Evolutionary conservation across 2,113 vertebrate species (phyloP).

Genomic region (Hymenochirus boettgeri): DNA sequence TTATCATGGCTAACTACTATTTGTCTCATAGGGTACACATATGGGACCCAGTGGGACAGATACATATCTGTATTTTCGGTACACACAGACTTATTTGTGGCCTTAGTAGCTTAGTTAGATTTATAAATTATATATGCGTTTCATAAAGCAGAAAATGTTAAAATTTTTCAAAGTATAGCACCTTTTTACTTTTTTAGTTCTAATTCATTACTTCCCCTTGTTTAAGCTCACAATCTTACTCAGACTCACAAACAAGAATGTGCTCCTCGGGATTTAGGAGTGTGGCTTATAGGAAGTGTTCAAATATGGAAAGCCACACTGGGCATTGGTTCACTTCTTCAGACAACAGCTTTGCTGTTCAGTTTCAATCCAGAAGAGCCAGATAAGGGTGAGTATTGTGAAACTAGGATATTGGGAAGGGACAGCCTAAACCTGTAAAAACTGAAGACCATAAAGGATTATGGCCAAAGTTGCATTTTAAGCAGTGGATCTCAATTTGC

Average conservation of each 20-base stretch:
- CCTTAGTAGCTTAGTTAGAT: too few species aligned
- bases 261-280: not conserved
- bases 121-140: too few species aligned
- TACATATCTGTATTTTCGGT: too few species aligned
- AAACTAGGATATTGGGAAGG: not conserved
- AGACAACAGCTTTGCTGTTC: slow-evolving; percentile 60
- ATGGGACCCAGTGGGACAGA: too few species aligned
- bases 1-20: too few species aligned
- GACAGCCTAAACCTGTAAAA: slow-evolving; percentile 17
- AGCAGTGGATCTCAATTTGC: slow-evolving; percentile 51
- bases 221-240: slow-evolving; percentile 12
- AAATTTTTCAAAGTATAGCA: too few species aligned
- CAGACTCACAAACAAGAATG: slow-evolving; percentile 25
- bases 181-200: too few species aligned
- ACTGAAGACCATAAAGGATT: not conserved
- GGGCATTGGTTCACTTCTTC: slow-evolving; percentile 36
- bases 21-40: too few species aligned
- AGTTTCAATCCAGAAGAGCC: slow-evolving; percentile 48
- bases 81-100: too few species aligned
- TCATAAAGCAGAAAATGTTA: too few species aligned
- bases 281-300: not conserved
- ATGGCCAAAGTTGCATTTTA: not conserved
- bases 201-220: not conserved
- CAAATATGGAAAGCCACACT: slow-evolving; percentile 3
- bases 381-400: fast-evolving